Evolutionary conservation across 2,888 invertebrate species (phyloP), one percentile per base, ranked within the genome.

Genomic region (Holacanthella duospinosa): DNA sequence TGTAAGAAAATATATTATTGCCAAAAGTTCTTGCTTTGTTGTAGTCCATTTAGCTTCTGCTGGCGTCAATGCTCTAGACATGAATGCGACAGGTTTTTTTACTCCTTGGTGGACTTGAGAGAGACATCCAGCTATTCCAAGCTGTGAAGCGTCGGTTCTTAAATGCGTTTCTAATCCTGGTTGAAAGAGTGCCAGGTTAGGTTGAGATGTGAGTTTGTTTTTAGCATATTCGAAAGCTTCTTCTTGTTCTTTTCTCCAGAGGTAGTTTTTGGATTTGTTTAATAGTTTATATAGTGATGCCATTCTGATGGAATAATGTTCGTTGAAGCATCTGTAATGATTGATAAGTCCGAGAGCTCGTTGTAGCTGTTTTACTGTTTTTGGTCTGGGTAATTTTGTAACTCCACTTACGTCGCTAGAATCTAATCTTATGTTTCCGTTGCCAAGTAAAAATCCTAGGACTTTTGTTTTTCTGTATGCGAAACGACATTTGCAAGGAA

Each of bases 71-170:
- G n/a, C n/a, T n/a, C n/a, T n/a, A n/a, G n/a, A n/a, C n/a, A n/a
- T n/a, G n/a, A n/a, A n/a, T n/a, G n/a, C n/a, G n/a, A n/a, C n/a
- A n/a, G n/a, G n/a, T n/a, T n/a, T n/a, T n/a, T n/a, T n/a, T n/a
- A n/a, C n/a, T n/a, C n/a, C n/a, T n/a, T n/a, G n/a, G n/a, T n/a
- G n/a, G n/a, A n/a, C n/a, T 55, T 59, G 59, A 2, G 16, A 2
- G 16, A 25, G 16, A 53, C 28, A 58, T n/a, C 19, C 55, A n/a
- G 59, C 63, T 9, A 63, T 1, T 21, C 63, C 63, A 16, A 55
- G 2, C 2, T 16, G 29, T 9, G 21, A 55, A 2, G 26, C 43
- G 19, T 55, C 43, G 4, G 61, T 55, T n/a, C 16, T 29, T 3
- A 61, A 16, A 28, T 28, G 16, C 16, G 61, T 55, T 61, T 61